Percentiles rank a stretch among this genome's conserved stretches.
These are phyloP conservation scores for Eristalis arbustorum DNA, from an alignment of 2,888 invertebrate genomes.

Conservation along the genomic window DNA sequence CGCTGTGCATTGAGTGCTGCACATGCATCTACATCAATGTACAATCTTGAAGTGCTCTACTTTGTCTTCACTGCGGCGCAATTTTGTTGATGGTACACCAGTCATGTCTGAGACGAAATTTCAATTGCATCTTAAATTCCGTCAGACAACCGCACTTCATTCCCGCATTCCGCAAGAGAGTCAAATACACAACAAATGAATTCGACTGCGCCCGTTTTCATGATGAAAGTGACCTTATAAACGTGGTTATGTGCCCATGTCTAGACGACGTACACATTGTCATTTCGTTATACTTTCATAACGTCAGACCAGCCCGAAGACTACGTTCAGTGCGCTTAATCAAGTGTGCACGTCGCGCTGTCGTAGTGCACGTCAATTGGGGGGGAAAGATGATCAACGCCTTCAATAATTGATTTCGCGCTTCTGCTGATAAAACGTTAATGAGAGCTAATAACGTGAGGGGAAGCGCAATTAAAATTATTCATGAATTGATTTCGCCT, in stretches of 20 bases:
- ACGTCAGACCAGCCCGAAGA: neutral
- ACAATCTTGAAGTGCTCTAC: neutral
- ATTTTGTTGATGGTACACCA: neutral
- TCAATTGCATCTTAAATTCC: constrained; percentile 15
- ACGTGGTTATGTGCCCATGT: neutral
- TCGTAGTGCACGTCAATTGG: neutral
- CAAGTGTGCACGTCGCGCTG: constrained; percentile 4
- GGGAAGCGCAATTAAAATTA: constrained; percentile 54
- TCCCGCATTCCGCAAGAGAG: neutral
- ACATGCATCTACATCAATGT: neutral
- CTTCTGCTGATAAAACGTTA: constrained; percentile 50
- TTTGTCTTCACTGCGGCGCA: neutral
- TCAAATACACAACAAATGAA: neutral
- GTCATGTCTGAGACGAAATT: neutral
- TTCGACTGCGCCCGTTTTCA: neutral
- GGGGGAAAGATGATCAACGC: neutral
- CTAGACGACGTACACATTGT: constrained; percentile 47
- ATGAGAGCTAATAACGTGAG: constrained; percentile 56
- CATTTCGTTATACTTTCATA: neutral
- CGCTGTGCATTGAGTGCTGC: neutral
- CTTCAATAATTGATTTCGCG: constrained; percentile 50
- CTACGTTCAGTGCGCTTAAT: constrained; percentile 13
- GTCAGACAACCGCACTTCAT: neutral
- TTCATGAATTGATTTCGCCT: constrained; percentile 39
- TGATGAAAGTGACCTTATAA: neutral